These are phyloP conservation scores for Ectemnius lituratus DNA, from an alignment of 2,888 invertebrate genomes.

Conservation along the genomic window DNA sequence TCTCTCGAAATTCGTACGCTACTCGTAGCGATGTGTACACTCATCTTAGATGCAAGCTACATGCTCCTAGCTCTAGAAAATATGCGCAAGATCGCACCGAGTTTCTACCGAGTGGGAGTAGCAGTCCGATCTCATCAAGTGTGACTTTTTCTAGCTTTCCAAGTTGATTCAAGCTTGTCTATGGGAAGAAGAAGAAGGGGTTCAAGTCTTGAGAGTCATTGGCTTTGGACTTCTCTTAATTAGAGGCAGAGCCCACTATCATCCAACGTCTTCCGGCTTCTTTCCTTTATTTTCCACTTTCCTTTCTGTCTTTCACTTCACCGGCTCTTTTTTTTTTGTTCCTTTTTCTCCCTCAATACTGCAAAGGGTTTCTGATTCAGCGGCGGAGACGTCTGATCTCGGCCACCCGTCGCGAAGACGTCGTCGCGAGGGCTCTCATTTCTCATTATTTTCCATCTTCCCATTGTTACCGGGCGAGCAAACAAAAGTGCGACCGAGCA, in stretches of 20 bases:
- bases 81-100: no score
- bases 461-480: slow-evolving; percentile 70
- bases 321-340: no score
- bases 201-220: slow-evolving; percentile 2
- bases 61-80: slow-evolving; percentile 5
- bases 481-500: slow-evolving; percentile 68
- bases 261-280: neutral
- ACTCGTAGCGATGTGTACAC: neutral
- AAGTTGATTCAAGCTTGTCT: neutral
- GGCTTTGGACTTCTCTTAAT: slow-evolving; percentile 33
- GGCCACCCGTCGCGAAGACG: slow-evolving; percentile 13
- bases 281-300: neutral
- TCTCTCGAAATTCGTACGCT: neutral
- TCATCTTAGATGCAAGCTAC: neutral
- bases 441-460: slow-evolving; percentile 70
- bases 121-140: no score
- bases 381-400: slow-evolving; percentile 42
- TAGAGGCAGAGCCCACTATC: slow-evolving; percentile 29
- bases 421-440: slow-evolving; percentile 19
- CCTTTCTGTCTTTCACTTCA: neutral
- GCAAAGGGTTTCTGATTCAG: slow-evolving; percentile 42
- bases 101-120: no score
- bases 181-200: slow-evolving; percentile 24
- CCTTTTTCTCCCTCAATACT: no score
- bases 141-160: neutral